Base-by-base conservation (phyloP, 2,113 vertebrate species). In the Hypanus sabinus region DNA sequence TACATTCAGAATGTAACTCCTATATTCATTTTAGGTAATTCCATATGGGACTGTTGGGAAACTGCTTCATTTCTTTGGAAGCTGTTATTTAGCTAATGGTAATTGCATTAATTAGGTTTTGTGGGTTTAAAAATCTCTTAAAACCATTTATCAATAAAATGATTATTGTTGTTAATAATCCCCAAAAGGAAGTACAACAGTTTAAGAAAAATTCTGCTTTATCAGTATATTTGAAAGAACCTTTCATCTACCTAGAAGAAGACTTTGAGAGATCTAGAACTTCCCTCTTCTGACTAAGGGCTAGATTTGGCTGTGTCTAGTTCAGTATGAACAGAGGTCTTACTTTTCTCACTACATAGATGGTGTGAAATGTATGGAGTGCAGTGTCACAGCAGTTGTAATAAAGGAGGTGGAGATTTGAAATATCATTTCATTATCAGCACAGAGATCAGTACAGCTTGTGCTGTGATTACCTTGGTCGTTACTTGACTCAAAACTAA, bases 401-500 rank as follows among this genome's bases (percentile, higher is more conserved):
- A 30, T 62, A 30, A 65, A 62, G 85, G 57, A 88, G 57, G 85
- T 88, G 57, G 14, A 1, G 83, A 87, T 87, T 46, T 30, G 57
- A 55, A 85, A 6, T 62, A 18, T 62, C 30, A 62, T 88, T 62
- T 88, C n/a, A 62, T 24, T 62, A 88, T 88, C 60, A 62, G 85
- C 36, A 27, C 36, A 30, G 7, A 88, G 85, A 88, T 88, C 85
- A 88, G 85, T 57, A 62, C 27, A 88, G 55, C 27, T 62, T 87
- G 57, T 87, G 83, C 57, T 88, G 27, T 88, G 27, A 60, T 88
- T 60, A 88, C 27, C 62, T n/a, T 88, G 16, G 57, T 60, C 24
- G 62, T 62, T 60, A 62, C 62, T 88, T 88, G 57, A 88, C 85
- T 62, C 85, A n/a, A 65, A 88, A 27, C 85, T 88, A 65, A n/a